Evolutionary conservation across 1,140 invertebrate species (phyloP), one percentile per base, ranked within the genome.

Genomic region (Drosophila erecta): DNA sequence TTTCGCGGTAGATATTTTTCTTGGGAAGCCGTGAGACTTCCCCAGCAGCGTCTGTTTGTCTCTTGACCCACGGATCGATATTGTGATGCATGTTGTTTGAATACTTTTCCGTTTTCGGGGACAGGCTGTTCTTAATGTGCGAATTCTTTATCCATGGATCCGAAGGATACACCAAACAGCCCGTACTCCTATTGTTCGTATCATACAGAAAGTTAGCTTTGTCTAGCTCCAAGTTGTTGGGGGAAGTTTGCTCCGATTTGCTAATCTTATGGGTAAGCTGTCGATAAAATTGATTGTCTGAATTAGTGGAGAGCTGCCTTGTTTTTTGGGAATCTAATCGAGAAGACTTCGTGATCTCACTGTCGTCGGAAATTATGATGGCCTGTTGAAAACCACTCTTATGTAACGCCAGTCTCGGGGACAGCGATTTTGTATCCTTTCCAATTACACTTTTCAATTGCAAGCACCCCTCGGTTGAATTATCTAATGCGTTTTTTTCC

Each of bases 81-180:
- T 40, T 66, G 38, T 56, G 54, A 11, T 37, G 35, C 59, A 49
- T 35, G 44, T 49, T 69, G 44, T 51, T 69, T 30, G 55, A 55
- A 77, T 56, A 47, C 53, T 53, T 65, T 11, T 49, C 61, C n/a
- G 35, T 14, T 43, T 72, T 41, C 5, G 50, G 50, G 11, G 37
- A 35, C 12, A 56, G 43, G 22, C 20, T 44, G 12, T 17, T 24
- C 35, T 72, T 73, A 4, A 49, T 37, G 12, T 87, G 78, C 8
- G 62, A 54, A 73, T 91, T 92, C 61, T 92, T 92, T 22, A 91
- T 89, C 92, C 92, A 93, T 12, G 92, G 92, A 73, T 93, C 90
- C 35, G 81, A 83, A 17, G 84, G 78, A 62, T 90, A 86, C 4
- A 86, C 75, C 33, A 92, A 69, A 44, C 91, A 92, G 24, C 90